Base-by-base conservation (phyloP, 2,797 vertebrate species). In the Halcyon badia region DNA sequence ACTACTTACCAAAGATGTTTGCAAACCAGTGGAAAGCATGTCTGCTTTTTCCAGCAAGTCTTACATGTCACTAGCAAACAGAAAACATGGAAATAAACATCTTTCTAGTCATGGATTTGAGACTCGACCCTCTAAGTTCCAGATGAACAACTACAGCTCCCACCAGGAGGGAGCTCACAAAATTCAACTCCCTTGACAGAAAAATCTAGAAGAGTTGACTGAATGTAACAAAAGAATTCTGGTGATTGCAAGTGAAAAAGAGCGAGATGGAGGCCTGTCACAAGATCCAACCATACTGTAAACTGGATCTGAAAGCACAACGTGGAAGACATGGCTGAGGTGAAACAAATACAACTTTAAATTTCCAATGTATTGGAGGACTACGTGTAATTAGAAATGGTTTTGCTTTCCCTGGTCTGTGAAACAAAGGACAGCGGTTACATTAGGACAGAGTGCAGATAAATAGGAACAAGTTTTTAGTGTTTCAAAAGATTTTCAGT, bases 381-480 rank as follows among this genome's bases (percentile, higher is more conserved):
- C 51, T 65, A 37, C 19, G n/a, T 0, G 0, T 31, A 48, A 58
- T 58, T 30, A 3, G 2, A 64, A 82, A 82, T 2, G 0, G 30
- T 28, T 92, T 82, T 79, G 44, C 56, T 51, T 76, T 84, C 35
- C 75, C 39, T 44, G 25, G 10, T 44, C 69, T 78, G n/a, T 46
- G 42, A 82, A 84, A 79, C 33, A 87, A 84, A 37, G 14, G 46
- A 42, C 30, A 76, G 30, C 21, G 19, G 31, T 33, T 60, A 86
- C 35, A 30, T 56, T 20, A 83, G 46, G 19, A 88, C 18, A 30
- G 10, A 72, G 26, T 12, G 4, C 42, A 84, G 60, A 72, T 62
- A 76, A 72, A 66, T 0, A 48, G 17, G 35, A 94, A 46, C 1
- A 24, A 54, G 48, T 35, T 18, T 42, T 42, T 42, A 58, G 58